Evolutionary conservation across 2,113 vertebrate species (phyloP).

Genomic region (Vanacampus margaritifer): DNA sequence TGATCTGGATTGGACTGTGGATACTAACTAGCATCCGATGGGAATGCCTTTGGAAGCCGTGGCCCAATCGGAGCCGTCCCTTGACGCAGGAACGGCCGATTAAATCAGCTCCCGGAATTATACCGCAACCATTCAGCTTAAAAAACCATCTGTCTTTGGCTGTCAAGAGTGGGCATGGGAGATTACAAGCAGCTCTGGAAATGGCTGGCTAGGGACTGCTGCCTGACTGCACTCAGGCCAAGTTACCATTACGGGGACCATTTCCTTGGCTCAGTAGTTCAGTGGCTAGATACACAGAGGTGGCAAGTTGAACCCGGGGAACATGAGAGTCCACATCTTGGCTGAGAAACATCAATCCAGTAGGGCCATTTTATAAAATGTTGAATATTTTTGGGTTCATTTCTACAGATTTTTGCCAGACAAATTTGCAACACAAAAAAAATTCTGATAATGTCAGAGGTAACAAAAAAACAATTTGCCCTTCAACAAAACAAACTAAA

Average conservation of each 20-base stretch:
- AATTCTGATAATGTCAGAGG: too few relatives aligned
- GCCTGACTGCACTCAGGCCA: constrained; percentile 66
- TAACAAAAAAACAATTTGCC: too few relatives aligned
- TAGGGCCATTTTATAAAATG: constrained; percentile 14
- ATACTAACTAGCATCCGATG: constrained; percentile 47
- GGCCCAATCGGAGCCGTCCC: constrained; percentile 63
- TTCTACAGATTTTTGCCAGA: constrained; percentile 8
- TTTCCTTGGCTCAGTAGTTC: constrained; percentile 68
- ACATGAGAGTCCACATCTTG: constrained; percentile 51
- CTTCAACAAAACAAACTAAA: too few relatives aligned
- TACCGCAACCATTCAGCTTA: constrained; percentile 71
- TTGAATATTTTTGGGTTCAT: too few relatives aligned
- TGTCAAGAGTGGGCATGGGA: constrained; percentile 67
- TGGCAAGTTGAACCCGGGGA: constrained; percentile 56
- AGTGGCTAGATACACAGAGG: constrained; percentile 58
- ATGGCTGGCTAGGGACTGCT: constrained; percentile 66
- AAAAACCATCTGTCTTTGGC: constrained; percentile 74
- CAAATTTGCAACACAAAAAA: not conserved
- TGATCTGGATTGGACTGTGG: constrained; percentile 36
- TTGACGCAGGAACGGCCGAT: constrained; percentile 56
- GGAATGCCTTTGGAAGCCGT: constrained; percentile 50
- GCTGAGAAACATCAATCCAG: constrained; percentile 42
- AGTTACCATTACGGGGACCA: constrained; percentile 67
- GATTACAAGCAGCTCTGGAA: constrained; percentile 73
- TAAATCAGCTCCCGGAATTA: constrained; percentile 62